Evolutionary conservation across 2,113 vertebrate species (phyloP).

Genomic region (Castor canadensis): DNA sequence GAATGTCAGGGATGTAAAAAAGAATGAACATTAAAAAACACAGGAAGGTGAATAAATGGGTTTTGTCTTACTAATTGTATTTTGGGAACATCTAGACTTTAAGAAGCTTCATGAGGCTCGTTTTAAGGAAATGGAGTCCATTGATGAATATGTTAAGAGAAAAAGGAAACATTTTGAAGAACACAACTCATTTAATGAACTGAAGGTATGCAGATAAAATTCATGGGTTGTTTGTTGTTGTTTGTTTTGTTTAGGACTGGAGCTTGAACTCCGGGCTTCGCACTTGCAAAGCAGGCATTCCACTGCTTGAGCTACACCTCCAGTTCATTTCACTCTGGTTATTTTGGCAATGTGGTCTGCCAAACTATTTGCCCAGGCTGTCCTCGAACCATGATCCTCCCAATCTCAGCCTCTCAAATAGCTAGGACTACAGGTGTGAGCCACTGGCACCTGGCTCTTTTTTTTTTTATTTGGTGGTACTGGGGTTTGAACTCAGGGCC

Average conservation of each 20-base stretch:
- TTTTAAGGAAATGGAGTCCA: slow-evolving; percentile 97
- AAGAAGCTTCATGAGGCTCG: slow-evolving; percentile 94
- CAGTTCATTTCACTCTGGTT: too few relatives aligned
- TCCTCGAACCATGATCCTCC: too few relatives aligned
- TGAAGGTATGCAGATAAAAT: slow-evolving; percentile 86
- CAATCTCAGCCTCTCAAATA: too few relatives aligned
- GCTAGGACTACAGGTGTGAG: too few relatives aligned
- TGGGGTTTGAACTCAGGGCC: too few relatives aligned
- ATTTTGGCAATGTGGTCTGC: too few relatives aligned
- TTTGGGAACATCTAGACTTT: slow-evolving; percentile 87
- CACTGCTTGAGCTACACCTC: too few relatives aligned
- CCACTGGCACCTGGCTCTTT: too few relatives aligned
- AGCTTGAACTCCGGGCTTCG: too few relatives aligned
- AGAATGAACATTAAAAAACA: slow-evolving; percentile 1
- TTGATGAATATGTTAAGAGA: slow-evolving; percentile 92
- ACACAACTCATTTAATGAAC: slow-evolving; percentile 81
- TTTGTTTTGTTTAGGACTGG: neutral
- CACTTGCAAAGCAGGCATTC: too few relatives aligned
- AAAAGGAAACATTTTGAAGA: slow-evolving; percentile 87
- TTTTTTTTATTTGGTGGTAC: too few relatives aligned
- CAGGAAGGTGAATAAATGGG: slow-evolving; percentile 1
- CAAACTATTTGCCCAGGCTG: too few relatives aligned
- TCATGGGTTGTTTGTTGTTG: neutral
- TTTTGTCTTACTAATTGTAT: slow-evolving; percentile 55
- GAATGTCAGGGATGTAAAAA: neutral